Percentiles rank a stretch among this genome's conserved stretches.
Evolutionary conservation across 2,113 vertebrate species (phyloP).

Genomic region (Marmota monax): DNA sequence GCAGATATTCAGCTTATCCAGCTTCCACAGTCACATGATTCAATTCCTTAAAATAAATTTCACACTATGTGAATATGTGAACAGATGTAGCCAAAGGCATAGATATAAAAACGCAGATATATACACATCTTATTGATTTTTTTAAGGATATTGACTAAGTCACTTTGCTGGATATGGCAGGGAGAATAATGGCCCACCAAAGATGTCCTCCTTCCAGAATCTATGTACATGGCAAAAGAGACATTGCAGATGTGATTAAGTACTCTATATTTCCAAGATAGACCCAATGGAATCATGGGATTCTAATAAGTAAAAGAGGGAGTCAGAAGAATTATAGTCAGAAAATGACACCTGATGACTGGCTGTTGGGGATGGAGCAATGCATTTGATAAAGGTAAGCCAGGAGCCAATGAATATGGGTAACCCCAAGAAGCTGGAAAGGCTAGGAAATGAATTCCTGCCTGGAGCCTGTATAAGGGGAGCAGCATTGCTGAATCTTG

Average conservation of each 20-base stretch:
- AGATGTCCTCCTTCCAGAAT: background rate
- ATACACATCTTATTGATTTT: background rate
- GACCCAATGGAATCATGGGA: accelerated
- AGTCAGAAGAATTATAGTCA: background rate
- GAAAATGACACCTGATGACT: background rate
- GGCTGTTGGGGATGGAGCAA: background rate
- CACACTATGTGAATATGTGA: background rate
- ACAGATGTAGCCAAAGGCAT: background rate
- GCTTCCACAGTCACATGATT: background rate
- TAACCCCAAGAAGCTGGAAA: background rate
- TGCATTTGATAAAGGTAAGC: background rate
- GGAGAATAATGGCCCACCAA: background rate
- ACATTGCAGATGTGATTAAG: background rate
- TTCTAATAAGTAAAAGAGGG: background rate
- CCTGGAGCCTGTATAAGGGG: background rate
- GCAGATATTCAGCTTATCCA: background rate
- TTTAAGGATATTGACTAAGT: background rate
- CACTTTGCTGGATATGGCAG: background rate
- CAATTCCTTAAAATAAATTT: background rate
- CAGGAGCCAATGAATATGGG: background rate
- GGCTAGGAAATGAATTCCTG: background rate
- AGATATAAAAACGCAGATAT: background rate
- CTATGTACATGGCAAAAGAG: background rate
- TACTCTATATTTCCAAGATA: background rate
- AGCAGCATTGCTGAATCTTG: background rate